Base-by-base conservation (phyloP, 2,113 vertebrate species). In the Misgurnus mizolepis region DNA sequence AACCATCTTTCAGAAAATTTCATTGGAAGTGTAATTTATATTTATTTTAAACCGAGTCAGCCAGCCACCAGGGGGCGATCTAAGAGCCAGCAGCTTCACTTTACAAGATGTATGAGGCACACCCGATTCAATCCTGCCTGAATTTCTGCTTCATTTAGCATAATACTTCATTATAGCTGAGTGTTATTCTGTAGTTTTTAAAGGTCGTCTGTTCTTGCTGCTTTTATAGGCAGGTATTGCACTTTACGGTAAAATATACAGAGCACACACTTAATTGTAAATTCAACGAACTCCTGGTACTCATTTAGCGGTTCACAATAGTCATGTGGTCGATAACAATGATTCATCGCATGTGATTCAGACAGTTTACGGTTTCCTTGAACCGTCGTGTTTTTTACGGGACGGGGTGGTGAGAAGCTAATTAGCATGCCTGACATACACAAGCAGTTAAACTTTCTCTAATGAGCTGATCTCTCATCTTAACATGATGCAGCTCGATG, bases 261-360 rank as follows among this genome's bases (percentile, higher is more conserved):
- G 40, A 47, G 10, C 56, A 7, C 27, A 15, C 14, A 45, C 55
- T 55, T 22, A 58, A 27, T 4, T 64, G 49, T 80, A 34, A 72
- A 64, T 47, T 67, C 53, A 27, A 22, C 49, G 41, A 60, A 80
- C 10, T 40, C 0, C 39, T 8, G 15, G 41, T 53, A 49, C 11
- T 40, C 72, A 56, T 67, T 67, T 45, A 55, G 39, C 45, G 17
- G 9, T 64, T 58, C 53, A 40, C 70, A 80, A 49, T 60, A 73
- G 62, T 80, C 79, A 67, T 9, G 40, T 60, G 49, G 58, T 67
- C 70, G 53, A 67, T 65, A 80, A 66, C 10, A 67, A 55, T 75
- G 71, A 80, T 80, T 80, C 62, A 75, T 74, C 18, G 22, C 53
- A 74, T 74, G 55, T 60, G 15, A 65, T 74, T 80, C 64, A 49